phyloP scores from a whole-genome alignment of 1,140 invertebrate genomes.

The Formica selysi region DNA sequence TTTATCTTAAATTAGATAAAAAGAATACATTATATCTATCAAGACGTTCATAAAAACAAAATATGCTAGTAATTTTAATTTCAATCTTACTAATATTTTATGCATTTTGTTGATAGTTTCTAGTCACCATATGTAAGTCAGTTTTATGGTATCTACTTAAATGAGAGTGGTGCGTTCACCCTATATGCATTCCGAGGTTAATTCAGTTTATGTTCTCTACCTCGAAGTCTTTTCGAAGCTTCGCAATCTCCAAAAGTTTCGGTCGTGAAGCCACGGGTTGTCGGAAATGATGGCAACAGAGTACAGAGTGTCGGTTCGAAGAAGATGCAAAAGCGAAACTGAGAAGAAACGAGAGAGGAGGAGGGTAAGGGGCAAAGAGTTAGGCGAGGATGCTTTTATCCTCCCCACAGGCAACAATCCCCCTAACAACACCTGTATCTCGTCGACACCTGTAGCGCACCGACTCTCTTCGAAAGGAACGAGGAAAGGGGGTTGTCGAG shows the following conservation, averaged over 20 bases:
- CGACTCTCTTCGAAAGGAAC: conserved; percentile 66
- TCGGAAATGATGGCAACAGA: conserved; percentile 12
- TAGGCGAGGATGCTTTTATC: conserved; percentile 62
- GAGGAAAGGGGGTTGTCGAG: conserved; percentile 14
- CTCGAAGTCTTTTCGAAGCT: conserved; percentile 63
- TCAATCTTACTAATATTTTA: neutral
- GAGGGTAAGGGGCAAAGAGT: neutral
- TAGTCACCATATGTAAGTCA: neutral
- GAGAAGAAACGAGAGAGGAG: conserved; percentile 6
- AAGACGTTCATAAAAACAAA: neutral
- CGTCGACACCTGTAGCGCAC: conserved; percentile 84
- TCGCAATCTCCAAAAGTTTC: conserved; percentile 69
- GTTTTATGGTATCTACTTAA: conserved; percentile 21
- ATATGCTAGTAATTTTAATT: conserved; percentile 16
- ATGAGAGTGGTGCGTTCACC: conserved; percentile 23
- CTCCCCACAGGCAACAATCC: conserved; percentile 69
- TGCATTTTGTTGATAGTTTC: neutral
- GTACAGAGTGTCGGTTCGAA: conserved; percentile 11
- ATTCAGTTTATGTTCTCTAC: conserved; percentile 64
- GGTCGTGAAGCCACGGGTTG: conserved; percentile 39
- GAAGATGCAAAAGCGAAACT: neutral
- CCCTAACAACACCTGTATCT: conserved; percentile 81
- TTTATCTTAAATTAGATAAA: neutral
- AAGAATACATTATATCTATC: neutral
- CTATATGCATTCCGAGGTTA: conserved; percentile 47